A percentile compares a stretch with the other conserved stretches of the same genome.
phyloP scores from a whole-genome alignment of 1,140 invertebrate genomes.

The Pissodes strobi region DNA sequence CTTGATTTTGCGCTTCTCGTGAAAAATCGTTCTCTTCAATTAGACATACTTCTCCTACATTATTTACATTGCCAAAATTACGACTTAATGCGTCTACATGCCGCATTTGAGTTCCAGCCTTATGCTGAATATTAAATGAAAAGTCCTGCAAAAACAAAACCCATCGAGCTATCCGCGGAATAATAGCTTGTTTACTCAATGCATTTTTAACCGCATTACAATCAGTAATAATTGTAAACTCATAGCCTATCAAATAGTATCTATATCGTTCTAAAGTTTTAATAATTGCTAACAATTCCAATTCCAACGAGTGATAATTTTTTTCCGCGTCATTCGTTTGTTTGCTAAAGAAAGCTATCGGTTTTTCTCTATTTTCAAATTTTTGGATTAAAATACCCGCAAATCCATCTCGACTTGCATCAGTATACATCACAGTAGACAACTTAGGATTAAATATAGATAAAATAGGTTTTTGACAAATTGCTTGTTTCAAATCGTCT shows the following conservation, averaged over 20 bases:
- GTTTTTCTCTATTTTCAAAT: neutral
- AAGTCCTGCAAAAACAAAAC: constrained; percentile 13
- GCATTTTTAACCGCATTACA: constrained; percentile 12
- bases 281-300: constrained; percentile 7
- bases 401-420: constrained; percentile 10
- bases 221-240: too few species aligned
- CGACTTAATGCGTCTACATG: constrained; percentile 11
- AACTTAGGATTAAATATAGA: constrained; percentile 11
- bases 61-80: neutral
- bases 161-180: neutral
- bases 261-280: constrained; percentile 2
- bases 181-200: constrained; percentile 3
- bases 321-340: constrained; percentile 5
- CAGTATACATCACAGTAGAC: neutral
- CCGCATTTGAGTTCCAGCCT: neutral
- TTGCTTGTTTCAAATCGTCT: neutral
- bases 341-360: constrained; percentile 13
- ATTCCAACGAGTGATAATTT: constrained; percentile 12
- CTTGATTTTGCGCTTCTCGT: neutral
- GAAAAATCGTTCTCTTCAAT: constrained; percentile 10
- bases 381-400: constrained; percentile 15
- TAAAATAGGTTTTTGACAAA: too few species aligned
- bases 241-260: neutral
- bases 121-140: neutral
- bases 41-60: neutral